These are phyloP conservation scores for Neolamprologus tretocephalus DNA, from an alignment of 2,113 vertebrate genomes.

Conservation along the genomic window DNA sequence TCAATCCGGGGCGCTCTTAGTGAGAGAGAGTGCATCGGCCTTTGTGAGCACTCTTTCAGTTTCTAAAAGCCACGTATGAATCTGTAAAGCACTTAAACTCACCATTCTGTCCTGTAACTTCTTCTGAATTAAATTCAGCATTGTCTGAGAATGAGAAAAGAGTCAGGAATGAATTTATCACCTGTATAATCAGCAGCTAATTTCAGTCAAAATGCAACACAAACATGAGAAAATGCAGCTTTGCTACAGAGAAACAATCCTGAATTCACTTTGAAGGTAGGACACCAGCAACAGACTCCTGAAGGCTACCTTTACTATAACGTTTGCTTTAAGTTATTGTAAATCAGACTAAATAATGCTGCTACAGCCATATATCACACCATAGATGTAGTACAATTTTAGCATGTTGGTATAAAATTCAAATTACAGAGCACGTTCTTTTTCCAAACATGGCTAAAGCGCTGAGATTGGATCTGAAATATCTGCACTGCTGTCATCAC, in stretches of 20 bases:
- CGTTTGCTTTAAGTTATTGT: neutral
- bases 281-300: neutral
- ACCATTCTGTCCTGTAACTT: slow-evolving; percentile 89
- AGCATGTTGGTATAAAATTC: neutral
- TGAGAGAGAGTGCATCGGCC: neutral
- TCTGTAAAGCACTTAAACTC: slow-evolving; percentile 52
- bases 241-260: neutral
- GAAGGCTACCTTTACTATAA: neutral
- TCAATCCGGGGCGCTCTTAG: neutral
- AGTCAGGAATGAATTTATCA: neutral
- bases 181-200: neutral
- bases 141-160: slow-evolving; percentile 74
- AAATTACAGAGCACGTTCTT: neutral
- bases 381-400: neutral
- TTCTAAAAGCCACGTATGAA: neutral
- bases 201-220: neutral
- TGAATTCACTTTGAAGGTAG: neutral
- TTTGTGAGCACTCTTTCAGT: neutral
- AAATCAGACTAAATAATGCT: neutral
- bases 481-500: neutral
- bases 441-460: neutral
- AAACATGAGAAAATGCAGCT: neutral
- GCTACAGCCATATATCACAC: neutral
- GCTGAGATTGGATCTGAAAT: neutral
- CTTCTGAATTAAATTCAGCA: slow-evolving; percentile 97